phyloP scores from a whole-genome alignment of 2,797 vertebrate species.

The Cyprinella venusta region DNA sequence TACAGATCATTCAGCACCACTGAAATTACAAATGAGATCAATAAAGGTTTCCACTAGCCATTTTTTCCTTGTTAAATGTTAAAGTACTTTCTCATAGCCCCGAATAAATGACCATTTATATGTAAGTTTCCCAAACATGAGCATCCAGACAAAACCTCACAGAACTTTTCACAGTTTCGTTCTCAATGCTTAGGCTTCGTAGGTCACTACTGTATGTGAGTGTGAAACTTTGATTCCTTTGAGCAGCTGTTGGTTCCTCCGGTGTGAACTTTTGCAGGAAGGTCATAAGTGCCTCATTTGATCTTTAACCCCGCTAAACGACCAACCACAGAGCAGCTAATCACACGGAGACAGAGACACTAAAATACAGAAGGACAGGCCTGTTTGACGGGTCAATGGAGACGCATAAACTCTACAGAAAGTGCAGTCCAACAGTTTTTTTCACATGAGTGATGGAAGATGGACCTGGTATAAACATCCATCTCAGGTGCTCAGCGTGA shows the following conservation, averaged over 20 bases:
- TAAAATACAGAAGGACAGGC: constrained; percentile 13
- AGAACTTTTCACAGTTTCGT: not conserved
- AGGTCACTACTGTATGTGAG: not conserved
- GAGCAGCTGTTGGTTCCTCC: constrained; percentile 20
- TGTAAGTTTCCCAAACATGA: not conserved
- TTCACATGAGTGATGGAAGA: not conserved
- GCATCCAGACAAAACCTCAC: no score
- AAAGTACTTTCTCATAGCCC: not conserved
- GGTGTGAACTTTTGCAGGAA: constrained; percentile 27
- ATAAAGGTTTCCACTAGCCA: not conserved
- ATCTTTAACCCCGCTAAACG: constrained; percentile 42
- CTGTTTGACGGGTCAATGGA: constrained; percentile 47
- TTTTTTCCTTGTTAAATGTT: not conserved
- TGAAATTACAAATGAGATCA: no score
- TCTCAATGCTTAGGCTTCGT: not conserved
- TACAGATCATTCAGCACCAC: not conserved
- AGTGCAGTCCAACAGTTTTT: not conserved
- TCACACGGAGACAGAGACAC: constrained; percentile 4
- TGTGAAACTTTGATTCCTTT: constrained; percentile 15
- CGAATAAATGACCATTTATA: not conserved
- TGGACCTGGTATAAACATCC: not conserved
- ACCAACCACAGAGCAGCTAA: constrained; percentile 44
- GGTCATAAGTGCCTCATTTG: constrained; percentile 32
- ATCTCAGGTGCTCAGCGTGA: not conserved
- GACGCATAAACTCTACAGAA: constrained; percentile 8